A percentile compares a stretch with the other conserved stretches of the same genome.
Evolutionary conservation across 2,797 vertebrate genomes (phyloP).

Genomic region (Periparus ater): DNA sequence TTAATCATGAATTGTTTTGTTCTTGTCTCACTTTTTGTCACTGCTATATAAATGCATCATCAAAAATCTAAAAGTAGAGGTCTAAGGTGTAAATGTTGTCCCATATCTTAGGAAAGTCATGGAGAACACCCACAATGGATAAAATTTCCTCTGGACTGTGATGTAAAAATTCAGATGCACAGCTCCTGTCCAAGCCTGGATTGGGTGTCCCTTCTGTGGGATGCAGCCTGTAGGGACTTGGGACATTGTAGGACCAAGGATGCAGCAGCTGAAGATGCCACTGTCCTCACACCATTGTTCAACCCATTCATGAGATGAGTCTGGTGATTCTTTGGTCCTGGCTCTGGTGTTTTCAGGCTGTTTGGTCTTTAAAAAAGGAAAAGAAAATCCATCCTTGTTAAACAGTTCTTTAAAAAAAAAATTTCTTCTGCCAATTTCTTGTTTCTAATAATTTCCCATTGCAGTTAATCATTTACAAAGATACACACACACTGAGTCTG

Average conservation of each 20-base stretch:
- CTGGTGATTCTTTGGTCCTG: not conserved
- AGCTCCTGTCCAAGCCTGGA: not conserved
- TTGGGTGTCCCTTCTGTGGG: accelerated
- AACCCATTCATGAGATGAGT: not conserved
- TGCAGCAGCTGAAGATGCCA: not conserved
- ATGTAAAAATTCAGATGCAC: not conserved
- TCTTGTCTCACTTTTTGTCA: not conserved
- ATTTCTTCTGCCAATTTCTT: not conserved
- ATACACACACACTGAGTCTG: not conserved
- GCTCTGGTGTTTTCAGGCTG: not conserved
- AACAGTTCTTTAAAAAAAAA: not conserved
- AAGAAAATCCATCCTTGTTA: not conserved
- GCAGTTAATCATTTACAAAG: not conserved
- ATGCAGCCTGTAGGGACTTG: not conserved
- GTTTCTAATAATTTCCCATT: not conserved
- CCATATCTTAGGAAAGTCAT: not conserved
- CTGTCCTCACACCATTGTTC: accelerated
- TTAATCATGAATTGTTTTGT: not conserved
- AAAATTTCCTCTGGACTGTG: not conserved
- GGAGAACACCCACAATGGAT: not conserved
- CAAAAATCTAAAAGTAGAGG: not conserved
- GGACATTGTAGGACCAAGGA: not conserved
- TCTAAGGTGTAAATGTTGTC: not conserved
- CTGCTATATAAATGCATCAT: accelerated
- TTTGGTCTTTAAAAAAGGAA: not conserved